A percentile compares a stretch with the other conserved stretches of the same genome.
Evolutionary conservation across 2,888 invertebrate species (phyloP).

Genomic region (Vesta saturnalis): DNA sequence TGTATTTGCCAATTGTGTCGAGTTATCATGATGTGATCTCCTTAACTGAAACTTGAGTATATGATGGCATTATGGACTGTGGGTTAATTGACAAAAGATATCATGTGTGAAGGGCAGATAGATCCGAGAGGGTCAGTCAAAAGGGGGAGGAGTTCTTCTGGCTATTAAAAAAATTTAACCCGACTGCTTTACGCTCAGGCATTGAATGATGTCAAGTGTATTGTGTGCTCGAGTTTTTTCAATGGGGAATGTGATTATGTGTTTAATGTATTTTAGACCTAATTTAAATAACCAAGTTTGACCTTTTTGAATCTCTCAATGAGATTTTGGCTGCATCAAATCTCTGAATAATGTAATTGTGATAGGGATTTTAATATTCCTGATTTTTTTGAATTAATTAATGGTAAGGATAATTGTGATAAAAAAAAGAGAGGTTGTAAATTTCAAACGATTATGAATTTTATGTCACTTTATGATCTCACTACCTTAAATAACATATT

Average conservation of each 20-base stretch:
- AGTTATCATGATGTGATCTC: background rate
- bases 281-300: background rate
- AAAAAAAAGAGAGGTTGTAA: background rate
- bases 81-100: background rate
- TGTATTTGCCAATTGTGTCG: background rate
- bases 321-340: background rate
- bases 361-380: background rate
- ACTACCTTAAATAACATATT: background rate
- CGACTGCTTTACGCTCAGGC: no score
- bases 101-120: background rate
- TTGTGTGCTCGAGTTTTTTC: background rate
- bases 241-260: background rate
- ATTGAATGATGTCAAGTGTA: background rate
- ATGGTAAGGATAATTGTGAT: background rate
- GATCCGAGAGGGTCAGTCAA: no score
- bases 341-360: background rate
- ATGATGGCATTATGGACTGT: background rate
- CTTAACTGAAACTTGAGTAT: background rate
- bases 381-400: background rate
- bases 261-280: background rate
- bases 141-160: background rate
- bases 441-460: no score
- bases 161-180: background rate
- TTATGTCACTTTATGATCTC: background rate
- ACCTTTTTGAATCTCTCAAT: background rate